Evolutionary conservation across 2,888 invertebrate species (phyloP).

Genomic region (Vanessa cardui): DNA sequence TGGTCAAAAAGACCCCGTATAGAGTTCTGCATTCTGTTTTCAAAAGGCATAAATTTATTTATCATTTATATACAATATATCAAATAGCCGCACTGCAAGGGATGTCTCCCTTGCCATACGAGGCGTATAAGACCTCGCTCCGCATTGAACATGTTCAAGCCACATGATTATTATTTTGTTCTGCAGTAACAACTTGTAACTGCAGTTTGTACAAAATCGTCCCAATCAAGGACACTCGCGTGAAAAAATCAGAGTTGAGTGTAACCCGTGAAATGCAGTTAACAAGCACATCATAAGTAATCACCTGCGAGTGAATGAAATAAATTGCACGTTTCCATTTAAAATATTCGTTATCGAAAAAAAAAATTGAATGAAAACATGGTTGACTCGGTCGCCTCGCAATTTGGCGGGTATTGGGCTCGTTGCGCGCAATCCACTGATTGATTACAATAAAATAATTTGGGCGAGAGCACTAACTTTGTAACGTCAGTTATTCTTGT

Average conservation of each 20-base stretch:
- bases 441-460: conserved; percentile 69
- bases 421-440: conserved; percentile 52
- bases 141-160: too few species aligned
- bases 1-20: too few species aligned
- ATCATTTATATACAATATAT: too few species aligned
- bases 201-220: conserved; percentile 35
- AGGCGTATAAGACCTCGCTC: too few species aligned
- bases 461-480: conserved; percentile 58
- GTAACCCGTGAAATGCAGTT: conserved; percentile 58
- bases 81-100: too few species aligned
- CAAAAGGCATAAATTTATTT: too few species aligned
- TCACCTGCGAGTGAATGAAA: conserved; percentile 70
- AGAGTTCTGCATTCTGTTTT: too few species aligned
- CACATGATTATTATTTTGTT: background rate
- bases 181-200: conserved; percentile 13
- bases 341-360: conserved; percentile 68
- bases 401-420: conserved; percentile 65
- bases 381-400: conserved; percentile 59
- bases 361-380: conserved; percentile 64
- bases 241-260: conserved; percentile 40
- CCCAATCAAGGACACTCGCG: conserved; percentile 32
- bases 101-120: too few species aligned
- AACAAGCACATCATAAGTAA: conserved; percentile 77
- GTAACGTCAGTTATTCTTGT: conserved; percentile 41
- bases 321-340: conserved; percentile 73